Evolutionary conservation across 2,113 vertebrate genomes (phyloP).

Genomic region (Festucalex cinctus): DNA sequence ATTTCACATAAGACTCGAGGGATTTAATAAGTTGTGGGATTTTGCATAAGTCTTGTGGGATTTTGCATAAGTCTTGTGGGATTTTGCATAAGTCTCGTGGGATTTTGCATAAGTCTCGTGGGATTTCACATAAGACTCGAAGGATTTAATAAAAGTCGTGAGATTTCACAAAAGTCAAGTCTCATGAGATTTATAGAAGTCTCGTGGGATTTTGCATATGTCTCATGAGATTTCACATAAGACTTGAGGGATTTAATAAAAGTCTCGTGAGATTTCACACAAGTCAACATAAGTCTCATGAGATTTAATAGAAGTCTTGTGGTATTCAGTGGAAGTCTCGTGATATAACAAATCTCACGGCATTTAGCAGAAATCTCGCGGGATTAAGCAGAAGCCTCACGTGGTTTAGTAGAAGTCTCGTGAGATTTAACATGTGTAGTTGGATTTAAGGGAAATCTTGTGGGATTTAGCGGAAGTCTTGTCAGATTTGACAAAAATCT

Average conservation of each 20-base stretch:
- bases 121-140: too few relatives aligned
- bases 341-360: neutral
- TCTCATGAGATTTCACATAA: too few relatives aligned
- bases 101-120: neutral
- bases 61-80: neutral
- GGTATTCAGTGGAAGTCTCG: neutral
- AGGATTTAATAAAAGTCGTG: neutral
- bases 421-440: neutral
- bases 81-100: neutral
- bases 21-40: neutral
- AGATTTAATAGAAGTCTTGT: neutral
- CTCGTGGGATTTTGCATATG: too few relatives aligned
- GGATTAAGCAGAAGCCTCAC: neutral
- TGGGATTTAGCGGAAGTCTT: neutral
- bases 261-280: too few relatives aligned
- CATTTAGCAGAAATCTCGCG: neutral
- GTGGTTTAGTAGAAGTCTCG: neutral
- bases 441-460: neutral
- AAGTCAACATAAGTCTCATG: too few relatives aligned
- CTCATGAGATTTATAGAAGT: too few relatives aligned
- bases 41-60: neutral
- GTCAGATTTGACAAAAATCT: neutral
- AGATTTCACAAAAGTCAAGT: too few relatives aligned
- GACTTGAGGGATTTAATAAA: too few relatives aligned
- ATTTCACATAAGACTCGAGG: neutral